Conservation (phyloP, 1,140 invertebrate species). For the Cherax destructor region DNA sequence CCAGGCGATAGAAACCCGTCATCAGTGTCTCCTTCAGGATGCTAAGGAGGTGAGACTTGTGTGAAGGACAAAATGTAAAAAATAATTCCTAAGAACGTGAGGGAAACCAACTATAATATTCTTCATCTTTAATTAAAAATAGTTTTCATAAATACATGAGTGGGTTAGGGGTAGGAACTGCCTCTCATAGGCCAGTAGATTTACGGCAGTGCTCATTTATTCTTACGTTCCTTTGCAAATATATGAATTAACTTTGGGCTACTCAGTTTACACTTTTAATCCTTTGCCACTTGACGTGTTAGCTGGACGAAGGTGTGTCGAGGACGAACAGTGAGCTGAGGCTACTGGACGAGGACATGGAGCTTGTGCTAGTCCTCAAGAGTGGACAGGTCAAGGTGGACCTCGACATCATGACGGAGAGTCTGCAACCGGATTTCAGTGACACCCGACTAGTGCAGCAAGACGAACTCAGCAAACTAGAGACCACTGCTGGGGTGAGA, state of each 20-base stretch:
- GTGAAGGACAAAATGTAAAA: background rate
- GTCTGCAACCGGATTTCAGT: slow-evolving; percentile 6
- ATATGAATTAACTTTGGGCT: too few species aligned
- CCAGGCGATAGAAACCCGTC: slow-evolving; percentile 7
- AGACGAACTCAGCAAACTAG: slow-evolving; percentile 13
- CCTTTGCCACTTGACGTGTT: background rate
- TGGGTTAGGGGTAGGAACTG: too few species aligned
- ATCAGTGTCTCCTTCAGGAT: slow-evolving; percentile 28
- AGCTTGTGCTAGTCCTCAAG: slow-evolving; percentile 35
- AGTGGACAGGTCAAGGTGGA: slow-evolving; percentile 50
- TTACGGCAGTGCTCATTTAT: too few species aligned
- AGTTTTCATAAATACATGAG: too few species aligned
- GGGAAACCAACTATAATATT: too few species aligned
- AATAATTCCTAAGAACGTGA: too few species aligned
- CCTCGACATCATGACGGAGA: slow-evolving; percentile 8
- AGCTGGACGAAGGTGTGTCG: slow-evolving; percentile 23
- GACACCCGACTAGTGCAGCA: slow-evolving; percentile 4
- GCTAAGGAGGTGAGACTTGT: slow-evolving; percentile 28
- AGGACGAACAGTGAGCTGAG: slow-evolving; percentile 22
- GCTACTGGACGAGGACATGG: slow-evolving; percentile 47
- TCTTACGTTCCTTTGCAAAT: too few species aligned
- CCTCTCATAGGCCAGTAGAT: too few species aligned
- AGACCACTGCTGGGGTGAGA: slow-evolving; percentile 25
- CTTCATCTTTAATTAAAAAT: too few species aligned
- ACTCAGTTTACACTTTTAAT: too few species aligned